Percentiles rank a stretch among this genome's conserved stretches.
Evolutionary conservation across 2,797 vertebrate species (phyloP).

Genomic region (Enteromius afrohamiltoni): DNA sequence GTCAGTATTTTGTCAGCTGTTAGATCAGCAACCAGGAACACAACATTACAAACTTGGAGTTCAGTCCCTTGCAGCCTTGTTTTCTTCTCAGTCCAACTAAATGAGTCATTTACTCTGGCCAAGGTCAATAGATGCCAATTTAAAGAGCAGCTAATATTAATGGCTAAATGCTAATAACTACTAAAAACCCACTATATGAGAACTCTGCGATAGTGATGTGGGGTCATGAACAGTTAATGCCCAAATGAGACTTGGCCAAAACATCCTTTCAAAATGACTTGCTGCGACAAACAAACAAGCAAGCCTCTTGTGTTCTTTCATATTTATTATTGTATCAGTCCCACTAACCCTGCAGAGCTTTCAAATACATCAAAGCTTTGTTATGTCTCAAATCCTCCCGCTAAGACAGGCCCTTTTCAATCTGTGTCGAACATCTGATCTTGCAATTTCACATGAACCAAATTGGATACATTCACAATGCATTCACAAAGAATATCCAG

Average conservation of each 20-base stretch:
- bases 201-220: neutral
- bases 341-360: slow-evolving; percentile 32
- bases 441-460: slow-evolving; percentile 71
- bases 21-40: neutral
- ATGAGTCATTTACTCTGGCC: neutral
- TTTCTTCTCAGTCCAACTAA: neutral
- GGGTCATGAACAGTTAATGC: slow-evolving; percentile 52
- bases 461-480: slow-evolving; percentile 73
- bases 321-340: slow-evolving; percentile 32
- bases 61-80: neutral
- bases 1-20: neutral
- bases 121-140: neutral
- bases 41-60: neutral
- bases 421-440: slow-evolving; percentile 71
- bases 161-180: neutral
- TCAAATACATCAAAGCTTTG: slow-evolving; percentile 53
- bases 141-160: neutral
- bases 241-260: slow-evolving; percentile 33
- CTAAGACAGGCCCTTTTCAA: slow-evolving; percentile 56
- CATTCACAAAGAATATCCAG: slow-evolving; percentile 71
- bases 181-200: neutral
- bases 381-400: slow-evolving; percentile 40
- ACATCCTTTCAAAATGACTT: slow-evolving; percentile 71
- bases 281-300: slow-evolving; percentile 65
- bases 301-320: slow-evolving; percentile 62